Conservation (phyloP, 2,888 invertebrate genomes). For the Zaprionus obscuricornis region DNA sequence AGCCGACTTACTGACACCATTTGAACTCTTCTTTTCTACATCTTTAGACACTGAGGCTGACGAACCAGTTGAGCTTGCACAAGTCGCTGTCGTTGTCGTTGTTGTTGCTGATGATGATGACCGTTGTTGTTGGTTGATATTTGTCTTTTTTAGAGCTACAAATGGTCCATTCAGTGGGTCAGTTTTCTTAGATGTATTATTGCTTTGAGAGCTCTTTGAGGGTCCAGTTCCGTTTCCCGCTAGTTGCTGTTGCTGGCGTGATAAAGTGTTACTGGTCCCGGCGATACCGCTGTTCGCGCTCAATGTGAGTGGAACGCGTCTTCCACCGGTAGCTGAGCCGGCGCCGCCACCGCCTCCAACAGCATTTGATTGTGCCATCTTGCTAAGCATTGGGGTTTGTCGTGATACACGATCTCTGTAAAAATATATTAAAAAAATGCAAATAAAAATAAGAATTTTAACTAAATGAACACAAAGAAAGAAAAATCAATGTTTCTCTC, state of each 20-base stretch:
- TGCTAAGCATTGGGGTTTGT: conserved; percentile 72
- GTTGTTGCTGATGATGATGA: conserved; percentile 14
- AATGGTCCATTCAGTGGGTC: conserved; percentile 26
- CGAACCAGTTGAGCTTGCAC: conserved; percentile 4
- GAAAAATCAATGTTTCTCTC: neutral
- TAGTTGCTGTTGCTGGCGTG: conserved; percentile 56
- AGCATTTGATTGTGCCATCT: conserved; percentile 72
- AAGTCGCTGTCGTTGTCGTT: too few relatives aligned
- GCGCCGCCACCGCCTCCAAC: conserved; percentile 41
- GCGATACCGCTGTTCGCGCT: conserved; percentile 10
- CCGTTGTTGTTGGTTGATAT: conserved; percentile 31
- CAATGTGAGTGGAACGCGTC: conserved; percentile 59
- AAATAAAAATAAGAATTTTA: neutral
- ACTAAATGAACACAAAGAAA: neutral
- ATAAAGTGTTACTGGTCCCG: conserved; percentile 26
- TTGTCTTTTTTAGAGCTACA: conserved; percentile 44
- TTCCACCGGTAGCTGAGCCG: conserved; percentile 37
- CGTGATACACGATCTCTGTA: conserved; percentile 47
- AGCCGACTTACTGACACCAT: conserved; percentile 67
- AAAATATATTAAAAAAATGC: conserved; percentile 14
- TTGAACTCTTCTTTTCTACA: conserved; percentile 72
- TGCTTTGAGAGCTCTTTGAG: conserved; percentile 61
- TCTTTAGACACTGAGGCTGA: conserved; percentile 32
- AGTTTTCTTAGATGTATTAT: conserved; percentile 29
- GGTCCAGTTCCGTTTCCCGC: conserved; percentile 52